A percentile compares a stretch with the other conserved stretches of the same genome.
phyloP scores from a whole-genome alignment of 2,797 vertebrate genomes.

The Trachops cirrhosus region DNA sequence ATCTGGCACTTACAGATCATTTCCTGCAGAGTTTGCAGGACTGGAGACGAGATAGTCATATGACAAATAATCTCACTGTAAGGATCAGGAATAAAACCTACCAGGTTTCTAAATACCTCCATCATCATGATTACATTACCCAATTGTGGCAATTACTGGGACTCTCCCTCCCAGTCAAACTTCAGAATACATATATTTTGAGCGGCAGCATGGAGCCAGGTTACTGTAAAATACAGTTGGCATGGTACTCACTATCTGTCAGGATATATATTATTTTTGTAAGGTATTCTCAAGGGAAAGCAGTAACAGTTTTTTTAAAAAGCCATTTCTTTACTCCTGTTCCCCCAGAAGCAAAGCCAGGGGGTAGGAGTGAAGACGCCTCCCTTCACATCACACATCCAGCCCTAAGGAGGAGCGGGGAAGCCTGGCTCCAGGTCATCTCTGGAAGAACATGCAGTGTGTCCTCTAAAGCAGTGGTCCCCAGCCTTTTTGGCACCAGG shows the following conservation, averaged over 20 bases:
- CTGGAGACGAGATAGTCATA: background rate
- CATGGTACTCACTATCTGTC: background rate
- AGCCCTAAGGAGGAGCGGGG: background rate
- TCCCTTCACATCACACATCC: background rate
- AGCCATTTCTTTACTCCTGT: conserved; percentile 1
- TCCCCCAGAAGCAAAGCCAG: conserved; percentile 35
- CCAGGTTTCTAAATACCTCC: conserved; percentile 32
- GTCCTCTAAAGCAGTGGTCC: background rate
- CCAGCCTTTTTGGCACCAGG: too few relatives aligned
- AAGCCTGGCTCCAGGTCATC: background rate
- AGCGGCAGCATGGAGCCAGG: background rate
- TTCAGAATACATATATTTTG: background rate
- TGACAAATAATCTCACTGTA: conserved; percentile 30
- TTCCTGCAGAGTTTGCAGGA: conserved; percentile 47
- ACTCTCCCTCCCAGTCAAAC: conserved; percentile 24
- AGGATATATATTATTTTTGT: background rate
- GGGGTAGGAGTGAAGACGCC: background rate
- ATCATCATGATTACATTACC: background rate
- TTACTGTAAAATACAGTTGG: background rate
- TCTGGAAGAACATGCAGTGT: background rate
- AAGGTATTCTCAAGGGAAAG: conserved; percentile 22
- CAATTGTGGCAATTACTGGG: background rate
- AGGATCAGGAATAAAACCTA: conserved; percentile 31
- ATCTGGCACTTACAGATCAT: conserved; percentile 54
- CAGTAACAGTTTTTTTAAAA: background rate